Evolutionary conservation across 2,888 invertebrate genomes (phyloP).

Genomic region (Gari tellinella): DNA sequence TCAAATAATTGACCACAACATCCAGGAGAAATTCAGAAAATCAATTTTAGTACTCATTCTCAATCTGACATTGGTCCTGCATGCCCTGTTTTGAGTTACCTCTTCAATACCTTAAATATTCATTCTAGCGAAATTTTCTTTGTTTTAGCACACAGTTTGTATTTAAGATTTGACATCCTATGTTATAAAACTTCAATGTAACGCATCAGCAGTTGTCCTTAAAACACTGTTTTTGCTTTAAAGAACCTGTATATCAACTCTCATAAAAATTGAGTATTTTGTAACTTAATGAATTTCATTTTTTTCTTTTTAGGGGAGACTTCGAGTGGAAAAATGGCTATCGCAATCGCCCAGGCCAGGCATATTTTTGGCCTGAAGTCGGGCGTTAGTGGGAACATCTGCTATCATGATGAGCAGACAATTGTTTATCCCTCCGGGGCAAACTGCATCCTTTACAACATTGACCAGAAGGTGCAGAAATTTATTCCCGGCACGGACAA

Average conservation of each 20-base stretch:
- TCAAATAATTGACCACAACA: no score
- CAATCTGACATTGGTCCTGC: no score
- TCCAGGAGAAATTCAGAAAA: no score
- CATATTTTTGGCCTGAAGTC: conserved; percentile 84
- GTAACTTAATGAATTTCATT: neutral
- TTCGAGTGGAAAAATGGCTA: conserved; percentile 79
- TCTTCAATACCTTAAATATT: no score
- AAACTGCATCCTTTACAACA: conserved; percentile 85
- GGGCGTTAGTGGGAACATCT: conserved; percentile 82
- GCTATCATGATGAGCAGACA: conserved; percentile 84
- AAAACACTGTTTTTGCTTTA: neutral
- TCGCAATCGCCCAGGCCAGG: conserved; percentile 82
- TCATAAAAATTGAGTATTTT: neutral
- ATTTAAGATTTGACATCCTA: no score
- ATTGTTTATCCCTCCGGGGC: conserved; percentile 85
- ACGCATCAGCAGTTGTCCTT: neutral
- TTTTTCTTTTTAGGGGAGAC: conserved; percentile 7
- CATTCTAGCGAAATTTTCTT: no score
- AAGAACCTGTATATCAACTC: neutral
- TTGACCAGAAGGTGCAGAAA: conserved; percentile 84
- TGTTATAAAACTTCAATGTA: neutral
- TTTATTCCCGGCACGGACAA: conserved; percentile 85
- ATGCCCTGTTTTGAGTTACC: no score
- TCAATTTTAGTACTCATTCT: no score
- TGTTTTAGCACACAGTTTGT: no score